A percentile compares a stretch with the other conserved stretches of the same genome.
Conservation (phyloP, 2,113 vertebrate species). For the Otolemur garnettii region DNA sequence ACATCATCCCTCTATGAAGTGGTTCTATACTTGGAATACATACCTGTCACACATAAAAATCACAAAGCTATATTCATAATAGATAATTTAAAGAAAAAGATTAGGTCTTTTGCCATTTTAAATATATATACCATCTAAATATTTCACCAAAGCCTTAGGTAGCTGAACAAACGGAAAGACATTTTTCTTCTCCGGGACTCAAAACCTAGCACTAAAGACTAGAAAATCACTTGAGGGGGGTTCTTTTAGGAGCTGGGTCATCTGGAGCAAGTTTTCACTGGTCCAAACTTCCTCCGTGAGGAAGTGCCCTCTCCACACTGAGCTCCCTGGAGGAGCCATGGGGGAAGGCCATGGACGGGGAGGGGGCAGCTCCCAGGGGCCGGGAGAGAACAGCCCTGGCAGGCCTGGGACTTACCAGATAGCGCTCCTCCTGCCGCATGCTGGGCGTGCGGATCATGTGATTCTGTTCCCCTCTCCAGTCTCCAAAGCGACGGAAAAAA, state of each 20-base stretch:
- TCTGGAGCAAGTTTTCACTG: not conserved
- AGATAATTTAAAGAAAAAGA: constrained; percentile 7
- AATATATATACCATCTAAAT: not conserved
- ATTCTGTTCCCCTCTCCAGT: constrained; percentile 99
- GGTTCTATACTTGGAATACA: not conserved
- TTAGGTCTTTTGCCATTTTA: not conserved
- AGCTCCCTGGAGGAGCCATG: not conserved
- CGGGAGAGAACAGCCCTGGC: not conserved
- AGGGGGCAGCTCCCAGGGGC: not conserved
- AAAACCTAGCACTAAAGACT: not conserved
- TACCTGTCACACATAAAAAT: not conserved
- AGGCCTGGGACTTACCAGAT: constrained; percentile 91
- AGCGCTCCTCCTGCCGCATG: constrained; percentile 98
- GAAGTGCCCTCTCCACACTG: not conserved
- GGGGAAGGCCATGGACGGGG: too few species aligned
- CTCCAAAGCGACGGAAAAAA: constrained; percentile 99
- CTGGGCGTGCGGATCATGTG: constrained; percentile 98
- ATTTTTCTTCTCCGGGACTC: not conserved
- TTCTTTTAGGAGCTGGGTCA: not conserved
- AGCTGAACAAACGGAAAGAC: not conserved
- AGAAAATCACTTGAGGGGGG: not conserved
- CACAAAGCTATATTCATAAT: not conserved
- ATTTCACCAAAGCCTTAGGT: not conserved
- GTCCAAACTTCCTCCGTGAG: not conserved
- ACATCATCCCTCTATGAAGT: constrained; percentile 6